Evolutionary conservation across 2,888 invertebrate species (phyloP).

Genomic region (Neelides folsomi): DNA sequence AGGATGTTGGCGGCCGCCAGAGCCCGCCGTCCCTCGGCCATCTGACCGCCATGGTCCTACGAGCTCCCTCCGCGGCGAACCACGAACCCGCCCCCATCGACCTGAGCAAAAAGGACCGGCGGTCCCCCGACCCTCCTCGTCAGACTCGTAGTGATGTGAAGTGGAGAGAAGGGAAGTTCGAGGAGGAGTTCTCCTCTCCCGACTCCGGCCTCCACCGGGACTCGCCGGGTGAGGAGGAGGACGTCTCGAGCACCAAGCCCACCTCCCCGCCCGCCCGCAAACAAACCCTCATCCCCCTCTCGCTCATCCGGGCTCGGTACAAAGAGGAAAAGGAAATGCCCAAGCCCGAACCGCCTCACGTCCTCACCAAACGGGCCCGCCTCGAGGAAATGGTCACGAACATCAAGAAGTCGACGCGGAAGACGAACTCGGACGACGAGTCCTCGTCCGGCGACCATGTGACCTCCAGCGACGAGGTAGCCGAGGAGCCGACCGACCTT

Average conservation of each 20-base stretch:
- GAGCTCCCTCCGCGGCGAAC: not conserved
- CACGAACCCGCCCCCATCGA: constrained; percentile 30
- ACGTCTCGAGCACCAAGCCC: constrained; percentile 14
- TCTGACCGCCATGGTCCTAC: too few relatives aligned
- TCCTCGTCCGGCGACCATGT: constrained; percentile 30
- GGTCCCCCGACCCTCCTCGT: not conserved
- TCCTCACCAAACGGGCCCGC: constrained; percentile 29
- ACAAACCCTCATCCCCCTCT: constrained; percentile 31
- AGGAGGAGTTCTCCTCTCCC: constrained; percentile 32
- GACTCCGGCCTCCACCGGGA: constrained; percentile 33
- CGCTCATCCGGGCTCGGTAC: constrained; percentile 30
- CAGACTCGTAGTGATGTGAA: constrained; percentile 9
- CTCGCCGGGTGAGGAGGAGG: constrained; percentile 32
- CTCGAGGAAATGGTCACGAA: constrained; percentile 33
- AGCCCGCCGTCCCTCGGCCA: too few relatives aligned
- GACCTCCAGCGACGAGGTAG: constrained; percentile 29
- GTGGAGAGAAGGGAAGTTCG: constrained; percentile 25
- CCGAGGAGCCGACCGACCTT: constrained; percentile 26
- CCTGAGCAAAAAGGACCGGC: constrained; percentile 28
- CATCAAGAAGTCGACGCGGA: constrained; percentile 20
- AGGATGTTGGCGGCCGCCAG: too few relatives aligned
- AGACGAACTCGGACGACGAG: constrained; percentile 23
- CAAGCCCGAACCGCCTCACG: constrained; percentile 13
- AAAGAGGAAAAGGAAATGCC: constrained; percentile 17
- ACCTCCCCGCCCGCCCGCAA: constrained; percentile 13